These are phyloP conservation scores for Pipistrellus nathusii DNA, from an alignment of 2,797 vertebrate species.

Conservation along the genomic window DNA sequence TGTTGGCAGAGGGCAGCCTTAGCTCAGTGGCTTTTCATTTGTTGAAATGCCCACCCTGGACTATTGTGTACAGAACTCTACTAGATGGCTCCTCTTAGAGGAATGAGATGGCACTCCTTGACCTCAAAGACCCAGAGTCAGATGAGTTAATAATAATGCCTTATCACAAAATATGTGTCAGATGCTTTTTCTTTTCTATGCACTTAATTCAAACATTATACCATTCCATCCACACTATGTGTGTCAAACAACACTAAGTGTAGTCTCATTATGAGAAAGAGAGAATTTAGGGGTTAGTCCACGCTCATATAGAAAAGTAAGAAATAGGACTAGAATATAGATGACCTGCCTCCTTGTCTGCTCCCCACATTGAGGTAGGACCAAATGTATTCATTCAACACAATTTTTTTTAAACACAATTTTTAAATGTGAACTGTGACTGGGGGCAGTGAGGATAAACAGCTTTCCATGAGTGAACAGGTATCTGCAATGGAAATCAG, in stretches of 20 bases:
- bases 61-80: background rate
- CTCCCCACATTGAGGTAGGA: background rate
- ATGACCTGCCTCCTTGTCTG: background rate
- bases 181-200: background rate
- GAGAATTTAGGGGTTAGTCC: background rate
- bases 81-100: background rate
- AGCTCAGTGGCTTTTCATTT: slow-evolving; percentile 13
- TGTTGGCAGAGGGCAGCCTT: slow-evolving; percentile 30
- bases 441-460: background rate
- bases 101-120: background rate
- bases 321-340: background rate
- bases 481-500: background rate
- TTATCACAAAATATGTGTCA: background rate
- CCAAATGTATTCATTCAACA: background rate
- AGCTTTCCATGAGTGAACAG: background rate
- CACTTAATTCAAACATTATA: background rate
- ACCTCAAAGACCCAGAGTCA: background rate
- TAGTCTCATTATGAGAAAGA: background rate
- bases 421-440: background rate
- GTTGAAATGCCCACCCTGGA: background rate
- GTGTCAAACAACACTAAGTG: background rate
- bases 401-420: background rate
- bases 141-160: background rate
- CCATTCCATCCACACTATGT: background rate
- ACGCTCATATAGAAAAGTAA: background rate